Base-by-base conservation (phyloP, 2,888 invertebrate genomes). In the Lithophane ornitopus region DNA sequence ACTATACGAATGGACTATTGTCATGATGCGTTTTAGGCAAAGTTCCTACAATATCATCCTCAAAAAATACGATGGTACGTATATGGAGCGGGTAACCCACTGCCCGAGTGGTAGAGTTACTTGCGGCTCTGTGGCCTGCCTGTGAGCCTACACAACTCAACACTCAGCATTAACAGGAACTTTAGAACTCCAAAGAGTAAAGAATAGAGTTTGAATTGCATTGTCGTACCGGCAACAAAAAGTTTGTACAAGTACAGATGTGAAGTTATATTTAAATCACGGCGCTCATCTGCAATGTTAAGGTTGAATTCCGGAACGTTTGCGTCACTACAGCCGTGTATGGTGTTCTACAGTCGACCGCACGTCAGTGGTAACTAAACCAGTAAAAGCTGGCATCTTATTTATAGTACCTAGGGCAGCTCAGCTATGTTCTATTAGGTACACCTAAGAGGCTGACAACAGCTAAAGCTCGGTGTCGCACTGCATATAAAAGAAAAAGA, bases 281-380 rank as follows among this genome's bases (percentile, higher is more conserved):
- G 90, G 91, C 92, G 93, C 92, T 94, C 94, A 94, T 94, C 94
- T 92, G 93, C 92, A 95, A 96, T 95, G 96, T 95, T 96, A 95
- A 96, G 95, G 95, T 95, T 95, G 94, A 95, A 96, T 96, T 95
- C 96, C 95, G 89, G 81, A 92, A 90, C 87, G 92, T 86, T 92
- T 93, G 91, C 96, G 95, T 95, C 95, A 95, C 70, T 59, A 88
- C 87, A 87, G 59, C 85, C 90, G 89, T 89, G 89, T 90, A 91
- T 90, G 90, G 90, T 87, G 86, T 87, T 88, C 82, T 82, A 87
- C 79, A 56, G 73, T 56, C 34, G 16, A 44, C 54, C n/a, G 28
- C 71, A 28, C 71, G n/a, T 34, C 34, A n/a, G 3, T 56, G n/a
- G 19, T 72, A 26, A 39, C 9, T n/a, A 22, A 46, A 46, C 22